These are phyloP conservation scores for Musca vetustissima DNA, from an alignment of 1,140 invertebrate species.

Conservation along the genomic window DNA sequence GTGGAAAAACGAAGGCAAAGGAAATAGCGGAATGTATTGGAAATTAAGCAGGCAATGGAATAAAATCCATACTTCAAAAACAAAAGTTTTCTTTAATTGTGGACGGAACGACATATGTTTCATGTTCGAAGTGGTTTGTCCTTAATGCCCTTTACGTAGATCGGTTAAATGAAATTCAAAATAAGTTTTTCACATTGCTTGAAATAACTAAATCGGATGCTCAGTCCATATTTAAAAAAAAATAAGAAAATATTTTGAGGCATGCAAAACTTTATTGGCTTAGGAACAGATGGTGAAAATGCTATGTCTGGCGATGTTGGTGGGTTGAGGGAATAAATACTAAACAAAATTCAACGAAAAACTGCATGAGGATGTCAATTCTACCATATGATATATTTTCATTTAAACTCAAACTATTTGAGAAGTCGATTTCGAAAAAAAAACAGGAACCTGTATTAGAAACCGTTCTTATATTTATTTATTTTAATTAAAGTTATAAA, in stretches of 20 bases:
- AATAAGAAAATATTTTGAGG: conserved; percentile 5
- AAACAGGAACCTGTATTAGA: no score
- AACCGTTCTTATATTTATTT: no score
- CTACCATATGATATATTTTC: no score
- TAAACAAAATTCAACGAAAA: no score
- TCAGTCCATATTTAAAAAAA: background rate
- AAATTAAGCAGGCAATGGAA: no score
- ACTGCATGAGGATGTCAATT: no score
- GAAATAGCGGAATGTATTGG: no score
- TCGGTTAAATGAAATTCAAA: background rate
- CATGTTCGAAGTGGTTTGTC: conserved; percentile 7
- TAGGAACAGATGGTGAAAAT: conserved; percentile 25
- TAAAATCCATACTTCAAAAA: conserved; percentile 12
- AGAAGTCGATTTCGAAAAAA: no score
- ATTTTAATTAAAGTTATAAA: no score
- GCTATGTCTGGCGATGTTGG: conserved; percentile 8
- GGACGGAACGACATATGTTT: conserved; percentile 22
- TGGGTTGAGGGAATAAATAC: conserved; percentile 18
- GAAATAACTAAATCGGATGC: conserved; percentile 19
- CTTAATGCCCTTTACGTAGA: conserved; percentile 10
- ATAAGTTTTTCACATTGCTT: conserved; percentile 7
- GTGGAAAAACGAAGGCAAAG: conserved; percentile 1
- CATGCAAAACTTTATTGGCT: conserved; percentile 14
- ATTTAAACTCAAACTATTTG: no score
- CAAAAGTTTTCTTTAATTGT: conserved; percentile 27